phyloP scores from a whole-genome alignment of 2,113 vertebrate species.

The Naja naja region DNA sequence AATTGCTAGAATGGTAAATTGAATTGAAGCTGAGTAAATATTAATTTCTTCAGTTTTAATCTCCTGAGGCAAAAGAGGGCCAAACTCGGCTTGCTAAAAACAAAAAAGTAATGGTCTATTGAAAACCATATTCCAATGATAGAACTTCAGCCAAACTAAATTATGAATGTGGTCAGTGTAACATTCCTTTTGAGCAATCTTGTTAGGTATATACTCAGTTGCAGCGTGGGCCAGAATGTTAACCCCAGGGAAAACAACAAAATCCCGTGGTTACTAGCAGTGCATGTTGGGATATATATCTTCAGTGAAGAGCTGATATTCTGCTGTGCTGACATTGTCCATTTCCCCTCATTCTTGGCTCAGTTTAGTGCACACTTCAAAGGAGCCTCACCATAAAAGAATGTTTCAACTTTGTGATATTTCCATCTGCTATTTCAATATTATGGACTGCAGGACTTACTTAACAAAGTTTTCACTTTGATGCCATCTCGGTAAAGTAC shows the following conservation, averaged over 20 bases:
- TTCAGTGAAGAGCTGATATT: conserved; percentile 45
- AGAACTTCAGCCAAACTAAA: conserved; percentile 9
- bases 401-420: conserved; percentile 72
- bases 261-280: not conserved
- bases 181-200: not conserved
- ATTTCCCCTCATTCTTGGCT: conserved; percentile 63
- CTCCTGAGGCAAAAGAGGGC: conserved; percentile 7
- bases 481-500: conserved; percentile 60
- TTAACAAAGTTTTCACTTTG: conserved; percentile 59
- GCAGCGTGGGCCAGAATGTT: conserved; percentile 2
- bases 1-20: conserved; percentile 1
- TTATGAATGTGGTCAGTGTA: not conserved
- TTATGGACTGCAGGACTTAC: conserved; percentile 61
- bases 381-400: conserved; percentile 64
- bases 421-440: conserved; percentile 77
- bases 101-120: not conserved
- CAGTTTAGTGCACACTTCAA: conserved; percentile 67
- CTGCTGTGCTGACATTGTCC: conserved; percentile 59
- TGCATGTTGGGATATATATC: conserved; percentile 2
- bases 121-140: not conserved
- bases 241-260: not conserved
- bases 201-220: not conserved
- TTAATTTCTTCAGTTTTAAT: conserved; percentile 4
- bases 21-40: not conserved
- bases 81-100: not conserved